phyloP scores from a whole-genome alignment of 2,888 invertebrate genomes.

The Leucophenga maculata region DNA sequence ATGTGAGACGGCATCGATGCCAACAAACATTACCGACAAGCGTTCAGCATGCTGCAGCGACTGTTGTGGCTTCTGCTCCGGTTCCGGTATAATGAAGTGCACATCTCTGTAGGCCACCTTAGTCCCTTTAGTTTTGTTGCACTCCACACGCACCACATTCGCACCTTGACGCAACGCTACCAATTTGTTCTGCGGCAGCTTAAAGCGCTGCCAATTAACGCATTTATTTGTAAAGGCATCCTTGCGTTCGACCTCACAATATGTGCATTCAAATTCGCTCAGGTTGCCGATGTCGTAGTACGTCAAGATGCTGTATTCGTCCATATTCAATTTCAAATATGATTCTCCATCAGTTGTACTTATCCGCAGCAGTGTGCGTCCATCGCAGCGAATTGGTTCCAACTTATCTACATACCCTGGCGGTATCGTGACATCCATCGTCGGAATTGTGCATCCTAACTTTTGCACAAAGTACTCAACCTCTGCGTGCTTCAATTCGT shows the following conservation, averaged over 20 bases:
- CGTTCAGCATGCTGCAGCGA: background rate
- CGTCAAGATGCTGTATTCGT: conserved; percentile 5
- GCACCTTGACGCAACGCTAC: background rate
- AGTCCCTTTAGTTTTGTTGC: background rate
- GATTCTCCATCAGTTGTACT: too few species aligned
- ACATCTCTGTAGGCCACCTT: conserved; percentile 33
- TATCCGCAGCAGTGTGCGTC: background rate
- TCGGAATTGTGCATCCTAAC: background rate
- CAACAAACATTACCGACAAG: conserved; percentile 82
- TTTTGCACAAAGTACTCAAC: background rate
- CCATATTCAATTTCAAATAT: background rate
- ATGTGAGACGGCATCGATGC: conserved; percentile 87
- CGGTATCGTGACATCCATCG: background rate
- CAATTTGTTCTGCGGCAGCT: background rate
- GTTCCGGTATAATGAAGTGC: conserved; percentile 28
- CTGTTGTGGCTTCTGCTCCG: background rate
- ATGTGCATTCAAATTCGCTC: conserved; percentile 1
- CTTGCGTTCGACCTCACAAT: background rate
- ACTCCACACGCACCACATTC: background rate
- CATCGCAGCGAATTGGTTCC: too few species aligned
- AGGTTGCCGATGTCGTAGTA: conserved; percentile 34
- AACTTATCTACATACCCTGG: too few species aligned
- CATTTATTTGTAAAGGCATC: background rate
- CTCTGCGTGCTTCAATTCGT: too few species aligned
- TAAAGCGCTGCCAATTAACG: background rate